Percentiles rank a stretch among this genome's conserved stretches.
phyloP scores from a whole-genome alignment of 2,888 invertebrate genomes.

The Drosophila kambysellisi region DNA sequence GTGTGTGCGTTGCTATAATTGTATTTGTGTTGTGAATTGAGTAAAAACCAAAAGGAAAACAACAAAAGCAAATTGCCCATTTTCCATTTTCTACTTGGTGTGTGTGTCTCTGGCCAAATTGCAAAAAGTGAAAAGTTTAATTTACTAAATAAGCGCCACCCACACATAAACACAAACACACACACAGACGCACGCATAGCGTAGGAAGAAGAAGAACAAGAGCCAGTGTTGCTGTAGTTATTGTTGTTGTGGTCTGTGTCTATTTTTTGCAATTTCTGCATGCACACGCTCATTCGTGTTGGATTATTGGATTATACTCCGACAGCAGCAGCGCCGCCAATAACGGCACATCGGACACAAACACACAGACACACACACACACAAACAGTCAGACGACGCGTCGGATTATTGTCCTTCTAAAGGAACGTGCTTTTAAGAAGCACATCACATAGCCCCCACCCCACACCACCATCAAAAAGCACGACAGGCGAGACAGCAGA shows the following conservation, averaged over 20 bases:
- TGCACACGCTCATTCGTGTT: slow-evolving; percentile 79
- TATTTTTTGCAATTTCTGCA: slow-evolving; percentile 76
- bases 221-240: slow-evolving; percentile 59
- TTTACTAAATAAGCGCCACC: slow-evolving; percentile 71
- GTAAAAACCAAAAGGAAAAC: slow-evolving; percentile 62
- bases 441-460: slow-evolving; percentile 25
- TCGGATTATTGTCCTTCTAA: slow-evolving; percentile 62
- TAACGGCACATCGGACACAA: slow-evolving; percentile 55
- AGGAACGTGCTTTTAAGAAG: slow-evolving; percentile 66
- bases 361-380: slow-evolving; percentile 32
- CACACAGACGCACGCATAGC: slow-evolving; percentile 23
- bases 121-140: slow-evolving; percentile 81
- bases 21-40: slow-evolving; percentile 55
- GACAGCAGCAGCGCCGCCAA: slow-evolving; percentile 60
- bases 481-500: slow-evolving; percentile 6
- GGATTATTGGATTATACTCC: slow-evolving; percentile 80
- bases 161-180: slow-evolving; percentile 10
- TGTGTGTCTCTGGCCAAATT: slow-evolving; percentile 60
- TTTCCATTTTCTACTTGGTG: slow-evolving; percentile 66
- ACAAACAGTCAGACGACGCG: slow-evolving; percentile 47
- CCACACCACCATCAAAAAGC: slow-evolving; percentile 14
- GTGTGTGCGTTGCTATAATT: slow-evolving; percentile 35
- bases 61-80: slow-evolving; percentile 68
- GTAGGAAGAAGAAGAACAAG: slow-evolving; percentile 33
- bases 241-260: slow-evolving; percentile 61